Evolutionary conservation across 2,888 invertebrate species (phyloP), one percentile per base, ranked within the genome.

Genomic region (Trichogramma evanescens): DNA sequence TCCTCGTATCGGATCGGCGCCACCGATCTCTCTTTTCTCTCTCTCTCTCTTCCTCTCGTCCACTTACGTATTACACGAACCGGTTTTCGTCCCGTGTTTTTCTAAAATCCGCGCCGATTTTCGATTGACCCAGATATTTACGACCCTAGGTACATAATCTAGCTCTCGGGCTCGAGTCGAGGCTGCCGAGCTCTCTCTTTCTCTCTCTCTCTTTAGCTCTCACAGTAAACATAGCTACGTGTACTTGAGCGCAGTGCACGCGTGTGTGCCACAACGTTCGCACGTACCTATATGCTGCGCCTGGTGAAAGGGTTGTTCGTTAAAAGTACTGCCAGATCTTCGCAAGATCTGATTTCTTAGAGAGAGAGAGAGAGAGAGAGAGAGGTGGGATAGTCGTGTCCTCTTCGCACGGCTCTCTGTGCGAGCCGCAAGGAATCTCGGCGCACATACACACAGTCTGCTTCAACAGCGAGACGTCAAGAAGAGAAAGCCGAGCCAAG

Each of bases 291-390:
- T 38, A 3, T 7, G 13, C 26, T 42, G 42, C 38, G n/a, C 6
- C 50, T 54, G 59, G 63, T 63, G 63, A 63, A 63, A 63, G 63
- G 63, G 63, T 63, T 56, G 57, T 55, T 63, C 48, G 57, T 59
- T 59, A 26, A 26, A 26, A 26, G 26, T 26, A 26, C 26, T 26
- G 26, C 26, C 26, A 26, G 26, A 26, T 26, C 26, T 26, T 26
- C 26, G 26, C 56, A 57, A 59, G 58, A 62, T 62, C 56, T 53
- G 59, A 63, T 59, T 59, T 54, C 48, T 50, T 54, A 41, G 41
- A 46, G n/a, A 13, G 13, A 9, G 48, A 5, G 49, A 26, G 26
- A 3, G 58, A 50, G 45, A 43, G 54, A 54, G 48, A 9, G 38
- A 43, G 54, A 39, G 50, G 7, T 49, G 44, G 39, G 49, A 43